Conservation (phyloP, 2,797 vertebrate species). For the Lerista edwardsae region DNA sequence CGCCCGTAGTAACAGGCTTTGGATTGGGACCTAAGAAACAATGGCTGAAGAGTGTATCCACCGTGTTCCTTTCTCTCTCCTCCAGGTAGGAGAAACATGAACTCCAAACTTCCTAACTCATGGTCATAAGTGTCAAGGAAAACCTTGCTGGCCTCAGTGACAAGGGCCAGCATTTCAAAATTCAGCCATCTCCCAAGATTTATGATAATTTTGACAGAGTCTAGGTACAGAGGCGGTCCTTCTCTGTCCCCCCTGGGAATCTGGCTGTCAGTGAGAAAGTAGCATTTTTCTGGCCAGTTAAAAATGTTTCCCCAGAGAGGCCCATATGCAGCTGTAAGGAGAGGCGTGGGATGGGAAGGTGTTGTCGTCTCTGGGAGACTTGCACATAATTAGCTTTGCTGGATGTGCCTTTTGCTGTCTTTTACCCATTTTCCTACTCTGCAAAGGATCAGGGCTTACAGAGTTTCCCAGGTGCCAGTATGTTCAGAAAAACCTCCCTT, state of each 20-base stretch:
- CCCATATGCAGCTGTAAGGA: background rate
- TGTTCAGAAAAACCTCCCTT: background rate
- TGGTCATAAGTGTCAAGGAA: background rate
- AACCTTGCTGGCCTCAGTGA: background rate
- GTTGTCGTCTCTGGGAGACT: background rate
- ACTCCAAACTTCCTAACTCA: background rate
- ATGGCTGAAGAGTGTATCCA: background rate
- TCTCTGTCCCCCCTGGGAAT: background rate
- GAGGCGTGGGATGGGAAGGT: background rate
- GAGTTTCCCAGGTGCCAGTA: background rate
- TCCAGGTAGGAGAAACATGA: background rate
- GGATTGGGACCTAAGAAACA: too few relatives aligned
- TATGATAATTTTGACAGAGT: conserved; percentile 7
- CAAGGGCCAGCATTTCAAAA: background rate
- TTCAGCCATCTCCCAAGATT: conserved; percentile 13
- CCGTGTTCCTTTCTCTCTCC: background rate
- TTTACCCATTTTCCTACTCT: background rate
- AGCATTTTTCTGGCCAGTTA: conserved; percentile 11
- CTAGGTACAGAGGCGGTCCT: background rate
- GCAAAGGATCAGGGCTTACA: conserved; percentile 15
- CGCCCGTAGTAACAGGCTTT: too few relatives aligned
- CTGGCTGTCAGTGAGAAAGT: background rate
- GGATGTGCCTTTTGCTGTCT: background rate
- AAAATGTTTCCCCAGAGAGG: conserved; percentile 5
- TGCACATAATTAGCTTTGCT: conserved; percentile 19